phyloP scores from a whole-genome alignment of 1,140 invertebrate species.

The Hetaerina americana region DNA sequence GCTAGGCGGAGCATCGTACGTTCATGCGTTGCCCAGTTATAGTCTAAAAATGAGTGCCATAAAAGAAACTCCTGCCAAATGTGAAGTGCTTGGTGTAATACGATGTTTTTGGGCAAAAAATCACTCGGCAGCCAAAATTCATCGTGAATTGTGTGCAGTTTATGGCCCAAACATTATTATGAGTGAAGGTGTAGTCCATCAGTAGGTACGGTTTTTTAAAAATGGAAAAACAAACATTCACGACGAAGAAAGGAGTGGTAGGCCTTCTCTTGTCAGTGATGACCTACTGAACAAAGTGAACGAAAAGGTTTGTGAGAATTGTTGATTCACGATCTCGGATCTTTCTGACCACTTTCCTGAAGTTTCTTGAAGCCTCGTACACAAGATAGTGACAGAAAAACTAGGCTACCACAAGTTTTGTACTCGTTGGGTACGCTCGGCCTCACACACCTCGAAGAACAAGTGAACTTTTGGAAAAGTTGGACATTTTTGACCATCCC shows the following conservation, averaged over 20 bases:
- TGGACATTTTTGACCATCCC: conserved; percentile 10
- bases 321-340: conserved; percentile 1
- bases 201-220: conserved; percentile 15
- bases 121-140: neutral
- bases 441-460: conserved; percentile 18
- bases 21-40: neutral
- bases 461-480: conserved; percentile 6
- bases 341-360: conserved; percentile 4
- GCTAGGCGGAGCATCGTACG: neutral
- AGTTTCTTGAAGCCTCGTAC: neutral
- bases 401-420: conserved; percentile 14
- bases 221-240: conserved; percentile 9
- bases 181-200: conserved; percentile 12
- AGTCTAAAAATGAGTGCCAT: neutral
- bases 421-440: conserved; percentile 13
- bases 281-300: conserved; percentile 10
- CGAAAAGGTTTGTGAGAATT: conserved; percentile 12
- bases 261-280: conserved; percentile 7
- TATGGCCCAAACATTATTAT: too few relatives aligned
- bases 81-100: neutral
- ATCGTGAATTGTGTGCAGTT: conserved; percentile 3
- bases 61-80: too few relatives aligned
- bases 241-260: conserved; percentile 5
- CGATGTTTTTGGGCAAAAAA: neutral
- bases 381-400: conserved; percentile 9